phyloP scores from a whole-genome alignment of 2,113 vertebrate genomes.

The Pteropus alecto region DNA sequence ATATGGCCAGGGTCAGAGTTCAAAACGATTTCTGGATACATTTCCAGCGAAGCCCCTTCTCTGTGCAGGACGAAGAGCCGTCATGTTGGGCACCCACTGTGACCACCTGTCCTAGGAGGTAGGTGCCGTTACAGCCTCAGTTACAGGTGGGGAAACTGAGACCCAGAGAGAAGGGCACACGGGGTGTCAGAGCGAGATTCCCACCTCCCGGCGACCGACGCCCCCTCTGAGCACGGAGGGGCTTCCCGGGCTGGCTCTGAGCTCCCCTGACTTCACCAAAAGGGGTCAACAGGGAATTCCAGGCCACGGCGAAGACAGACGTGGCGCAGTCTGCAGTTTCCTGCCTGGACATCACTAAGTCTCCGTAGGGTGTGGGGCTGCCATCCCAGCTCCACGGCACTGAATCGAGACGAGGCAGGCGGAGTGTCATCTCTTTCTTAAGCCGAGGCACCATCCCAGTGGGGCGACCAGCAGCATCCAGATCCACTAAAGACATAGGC shows the following conservation, averaged over 20 bases:
- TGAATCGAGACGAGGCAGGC: neutral
- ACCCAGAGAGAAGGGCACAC: neutral
- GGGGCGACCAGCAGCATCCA: neutral
- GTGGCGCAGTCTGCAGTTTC: neutral
- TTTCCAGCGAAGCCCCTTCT: neutral
- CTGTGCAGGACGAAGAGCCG: neutral
- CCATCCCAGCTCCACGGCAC: neutral
- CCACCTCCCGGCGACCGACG: neutral
- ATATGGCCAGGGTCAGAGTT: neutral
- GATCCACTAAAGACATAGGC: neutral
- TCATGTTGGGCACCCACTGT: neutral
- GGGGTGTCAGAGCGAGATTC: neutral
- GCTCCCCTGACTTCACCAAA: neutral
- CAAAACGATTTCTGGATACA: neutral
- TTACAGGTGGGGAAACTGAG: neutral
- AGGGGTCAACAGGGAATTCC: neutral
- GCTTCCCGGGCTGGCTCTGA: neutral
- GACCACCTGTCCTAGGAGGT: neutral
- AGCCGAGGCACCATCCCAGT: neutral
- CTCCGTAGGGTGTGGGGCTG: neutral
- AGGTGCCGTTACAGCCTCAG: neutral
- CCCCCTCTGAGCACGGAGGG: neutral
- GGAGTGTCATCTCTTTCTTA: neutral
- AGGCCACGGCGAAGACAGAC: too few relatives aligned
- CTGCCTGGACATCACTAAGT: fast-evolving